Percentiles rank a stretch among this genome's conserved stretches.
Evolutionary conservation across 2,888 invertebrate species (phyloP).

Genomic region (Drosophila infuscata): DNA sequence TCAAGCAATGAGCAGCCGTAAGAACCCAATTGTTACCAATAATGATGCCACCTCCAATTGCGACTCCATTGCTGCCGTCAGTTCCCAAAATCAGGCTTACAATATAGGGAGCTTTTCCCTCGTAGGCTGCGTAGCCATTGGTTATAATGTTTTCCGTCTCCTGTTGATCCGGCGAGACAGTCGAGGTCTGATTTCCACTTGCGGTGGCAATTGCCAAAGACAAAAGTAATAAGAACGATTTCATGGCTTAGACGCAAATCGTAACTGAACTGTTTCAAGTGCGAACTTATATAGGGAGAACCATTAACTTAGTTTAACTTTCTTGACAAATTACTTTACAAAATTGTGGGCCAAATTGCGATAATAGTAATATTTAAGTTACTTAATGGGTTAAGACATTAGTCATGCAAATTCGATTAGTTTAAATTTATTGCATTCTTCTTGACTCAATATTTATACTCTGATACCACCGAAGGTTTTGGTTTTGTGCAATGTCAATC

Average conservation of each 20-base stretch:
- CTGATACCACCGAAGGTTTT: too few species aligned
- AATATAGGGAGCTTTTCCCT: slow-evolving; percentile 68
- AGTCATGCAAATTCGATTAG: background rate
- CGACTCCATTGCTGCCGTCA: slow-evolving; percentile 34
- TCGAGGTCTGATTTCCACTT: background rate
- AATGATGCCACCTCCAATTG: slow-evolving; percentile 52
- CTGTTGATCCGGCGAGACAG: background rate
- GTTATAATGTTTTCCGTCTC: slow-evolving; percentile 49
- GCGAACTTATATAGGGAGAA: background rate
- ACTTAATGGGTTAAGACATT: background rate
- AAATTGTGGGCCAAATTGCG: background rate
- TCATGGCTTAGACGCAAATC: slow-evolving; percentile 18
- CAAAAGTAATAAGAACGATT: slow-evolving; percentile 14
- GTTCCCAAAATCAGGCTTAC: slow-evolving; percentile 58
- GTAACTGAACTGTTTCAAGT: background rate
- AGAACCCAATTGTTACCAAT: slow-evolving; percentile 49
- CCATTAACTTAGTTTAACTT: background rate
- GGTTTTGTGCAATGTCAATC: too few species aligned
- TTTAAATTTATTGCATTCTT: background rate
- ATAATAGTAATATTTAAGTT: background rate
- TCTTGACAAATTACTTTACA: background rate
- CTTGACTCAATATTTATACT: too few species aligned
- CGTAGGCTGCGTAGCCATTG: slow-evolving; percentile 64
- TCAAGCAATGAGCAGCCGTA: slow-evolving; percentile 53
- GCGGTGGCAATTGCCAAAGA: slow-evolving; percentile 15